Percentiles rank a stretch among this genome's conserved stretches.
phyloP scores from a whole-genome alignment of 2,888 invertebrate genomes.

The Meteorus cinctellus region DNA sequence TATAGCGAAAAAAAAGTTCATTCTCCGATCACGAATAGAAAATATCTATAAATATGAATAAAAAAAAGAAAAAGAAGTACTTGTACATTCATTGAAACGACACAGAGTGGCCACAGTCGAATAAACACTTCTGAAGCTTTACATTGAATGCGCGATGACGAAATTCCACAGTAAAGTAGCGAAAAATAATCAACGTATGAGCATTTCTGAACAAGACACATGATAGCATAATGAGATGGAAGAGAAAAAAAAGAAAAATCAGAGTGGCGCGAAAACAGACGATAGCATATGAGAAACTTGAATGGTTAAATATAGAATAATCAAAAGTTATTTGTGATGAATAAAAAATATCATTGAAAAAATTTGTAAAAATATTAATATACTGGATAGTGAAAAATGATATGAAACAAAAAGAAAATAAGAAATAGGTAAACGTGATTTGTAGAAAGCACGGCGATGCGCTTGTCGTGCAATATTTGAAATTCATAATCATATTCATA shows the following conservation, averaged over 20 bases:
- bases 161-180: constrained; percentile 15
- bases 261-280: not conserved
- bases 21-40: not conserved
- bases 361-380: constrained; percentile 9
- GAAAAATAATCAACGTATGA: constrained; percentile 10
- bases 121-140: constrained; percentile 38
- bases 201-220: not conserved
- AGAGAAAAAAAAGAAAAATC: not conserved
- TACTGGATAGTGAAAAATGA: not conserved
- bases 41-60: constrained; percentile 1
- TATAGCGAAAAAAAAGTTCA: not conserved
- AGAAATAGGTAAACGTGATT: constrained; percentile 15
- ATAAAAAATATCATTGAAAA: not conserved
- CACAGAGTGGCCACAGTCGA: constrained; percentile 57
- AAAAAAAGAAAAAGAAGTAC: not conserved
- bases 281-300: not conserved
- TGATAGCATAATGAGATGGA: not conserved
- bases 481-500: constrained; percentile 13
- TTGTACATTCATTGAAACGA: constrained; percentile 33
- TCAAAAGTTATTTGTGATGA: not conserved
- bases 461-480: constrained; percentile 19
- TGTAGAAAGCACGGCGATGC: constrained; percentile 20
- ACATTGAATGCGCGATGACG: constrained; percentile 4
- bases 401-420: not conserved
- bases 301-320: not conserved